Evolutionary conservation across 2,797 vertebrate species (phyloP), one percentile per base, ranked within the genome.

Genomic region (Catostomus latipinnis): DNA sequence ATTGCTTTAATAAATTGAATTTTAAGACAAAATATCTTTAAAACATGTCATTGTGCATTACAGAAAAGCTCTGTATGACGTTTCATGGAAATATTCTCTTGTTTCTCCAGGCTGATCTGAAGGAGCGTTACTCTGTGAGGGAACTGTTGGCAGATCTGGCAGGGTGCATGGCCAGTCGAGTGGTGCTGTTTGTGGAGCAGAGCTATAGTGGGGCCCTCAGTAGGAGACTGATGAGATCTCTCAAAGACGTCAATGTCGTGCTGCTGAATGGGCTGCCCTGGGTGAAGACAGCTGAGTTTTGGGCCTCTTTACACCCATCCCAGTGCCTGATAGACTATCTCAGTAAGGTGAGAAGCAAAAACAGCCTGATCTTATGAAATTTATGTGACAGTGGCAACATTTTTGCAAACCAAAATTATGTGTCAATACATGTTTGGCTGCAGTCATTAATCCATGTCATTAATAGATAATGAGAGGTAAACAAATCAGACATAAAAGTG

Each of bases 151-250:
- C 80, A 0, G 87, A 92, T 84, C 84, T 94, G 78, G 94, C 94
- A 0, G 94, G 93, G 76, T 95, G 95, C 87, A 89, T 82, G 60
- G 95, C 95, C 0, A 87, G 85, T 6, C 89, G 94, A 0, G 94
- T 95, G 65, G 72, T 96, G 84, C 87, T 96, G 49, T 95, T 95
- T n/a, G 91, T 96, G 80, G 93, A 95, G 80, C 95, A 95, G 88
- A 95, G 93, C 88, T 94, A 95, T 91, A 92, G 90, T 0, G 89
- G 90, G 0, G 92, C 91, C 6, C 84, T 95, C 76, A 91, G 84
- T 60, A 95, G 94, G 89, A 90, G 94, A 84, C 90, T 96, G 69
- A 85, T 81, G 34, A 89, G 90, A 2, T 95, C 95, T 14, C 88
- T 90, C 69, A 95, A 93, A 81, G 94, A 95, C 79, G 82, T 77